A percentile compares a stretch with the other conserved stretches of the same genome.
Conservation (phyloP, 2,797 vertebrate species). For the Rhinatrema bivittatum region DNA sequence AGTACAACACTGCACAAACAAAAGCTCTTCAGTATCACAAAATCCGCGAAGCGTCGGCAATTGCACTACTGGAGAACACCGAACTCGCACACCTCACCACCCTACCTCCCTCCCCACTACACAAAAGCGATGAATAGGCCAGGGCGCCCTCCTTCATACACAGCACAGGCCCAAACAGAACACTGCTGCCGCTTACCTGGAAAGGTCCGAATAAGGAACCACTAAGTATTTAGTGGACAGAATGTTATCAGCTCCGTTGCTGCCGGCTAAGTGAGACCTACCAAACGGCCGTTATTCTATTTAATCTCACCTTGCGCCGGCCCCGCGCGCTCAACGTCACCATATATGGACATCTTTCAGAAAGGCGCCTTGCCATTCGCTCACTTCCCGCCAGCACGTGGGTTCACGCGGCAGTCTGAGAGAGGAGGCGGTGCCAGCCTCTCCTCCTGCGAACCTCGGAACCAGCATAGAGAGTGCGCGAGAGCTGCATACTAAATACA, state of each 20-base stretch:
- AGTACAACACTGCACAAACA: no score
- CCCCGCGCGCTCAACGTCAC: conserved; percentile 56
- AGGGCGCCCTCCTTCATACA: no score
- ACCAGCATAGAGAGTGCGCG: conserved; percentile 19
- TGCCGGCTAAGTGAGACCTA: conserved; percentile 49
- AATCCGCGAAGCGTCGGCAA: no score
- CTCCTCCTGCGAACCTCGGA: not conserved
- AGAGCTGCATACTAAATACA: no score
- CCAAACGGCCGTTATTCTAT: conserved; percentile 18
- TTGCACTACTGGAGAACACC: no score
- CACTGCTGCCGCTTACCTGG: conserved; percentile 7
- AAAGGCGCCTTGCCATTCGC: conserved; percentile 49
- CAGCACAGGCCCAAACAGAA: not conserved
- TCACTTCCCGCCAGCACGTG: no score
- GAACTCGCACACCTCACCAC: not conserved
- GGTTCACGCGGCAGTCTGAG: not conserved
- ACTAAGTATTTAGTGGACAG: not conserved
- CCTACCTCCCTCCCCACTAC: not conserved
- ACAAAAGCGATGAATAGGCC: no score
- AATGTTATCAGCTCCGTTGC: conserved; percentile 1
- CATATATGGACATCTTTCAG: conserved; percentile 70
- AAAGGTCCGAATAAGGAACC: not conserved
- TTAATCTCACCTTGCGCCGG: conserved; percentile 22
- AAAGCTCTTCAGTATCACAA: no score
- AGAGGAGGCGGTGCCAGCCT: not conserved